phyloP scores from a whole-genome alignment of 1,140 invertebrate species.

The Zeugodacus cucurbitae region DNA sequence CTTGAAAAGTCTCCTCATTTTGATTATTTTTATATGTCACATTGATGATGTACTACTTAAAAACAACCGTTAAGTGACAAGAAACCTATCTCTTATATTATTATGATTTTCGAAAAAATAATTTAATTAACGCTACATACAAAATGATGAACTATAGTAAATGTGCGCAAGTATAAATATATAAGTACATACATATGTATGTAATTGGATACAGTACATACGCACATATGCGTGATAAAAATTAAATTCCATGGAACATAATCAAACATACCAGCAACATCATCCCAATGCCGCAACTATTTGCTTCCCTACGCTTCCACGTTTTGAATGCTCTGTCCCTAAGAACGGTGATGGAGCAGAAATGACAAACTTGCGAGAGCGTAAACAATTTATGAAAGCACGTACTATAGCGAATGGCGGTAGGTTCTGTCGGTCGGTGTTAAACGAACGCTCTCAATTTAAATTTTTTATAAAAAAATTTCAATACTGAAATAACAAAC shows the following conservation, averaged over 20 bases:
- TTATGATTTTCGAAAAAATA: no score
- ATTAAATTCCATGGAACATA: not conserved
- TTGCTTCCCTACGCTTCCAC: not conserved
- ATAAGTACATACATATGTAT: not conserved
- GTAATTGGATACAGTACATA: not conserved
- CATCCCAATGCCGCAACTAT: not conserved
- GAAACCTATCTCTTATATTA: no score
- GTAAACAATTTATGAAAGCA: not conserved
- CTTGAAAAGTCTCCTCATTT: no score
- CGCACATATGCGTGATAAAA: not conserved
- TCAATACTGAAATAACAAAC: slow-evolving; percentile 24
- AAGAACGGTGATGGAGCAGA: not conserved
- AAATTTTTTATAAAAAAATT: not conserved
- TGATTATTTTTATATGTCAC: no score
- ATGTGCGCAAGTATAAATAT: not conserved
- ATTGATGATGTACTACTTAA: no score
- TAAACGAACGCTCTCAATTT: not conserved
- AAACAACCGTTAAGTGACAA: no score
- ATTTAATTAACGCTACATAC: no score
- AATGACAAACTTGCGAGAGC: not conserved
- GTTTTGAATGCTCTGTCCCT: not conserved
- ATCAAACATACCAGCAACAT: slow-evolving; percentile 29
- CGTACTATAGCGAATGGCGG: not conserved
- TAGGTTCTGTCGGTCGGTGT: not conserved
- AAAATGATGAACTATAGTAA: no score